These are phyloP conservation scores for Drosophila asahinai DNA, from an alignment of 1,140 invertebrate genomes.

Conservation along the genomic window DNA sequence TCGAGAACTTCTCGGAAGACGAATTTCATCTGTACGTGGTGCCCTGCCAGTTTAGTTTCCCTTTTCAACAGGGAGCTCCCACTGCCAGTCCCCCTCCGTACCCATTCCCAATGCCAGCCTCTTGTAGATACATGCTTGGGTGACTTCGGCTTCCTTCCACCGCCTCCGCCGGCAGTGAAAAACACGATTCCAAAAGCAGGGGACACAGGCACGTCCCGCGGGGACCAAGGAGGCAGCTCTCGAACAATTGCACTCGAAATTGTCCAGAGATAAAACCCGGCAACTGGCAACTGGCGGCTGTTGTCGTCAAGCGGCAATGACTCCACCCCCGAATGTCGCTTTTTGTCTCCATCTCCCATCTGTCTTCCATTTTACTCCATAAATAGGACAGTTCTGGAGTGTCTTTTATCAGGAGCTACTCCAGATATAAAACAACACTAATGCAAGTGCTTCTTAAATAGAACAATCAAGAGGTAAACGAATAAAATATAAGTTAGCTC, in stretches of 20 bases:
- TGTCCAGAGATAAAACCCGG: conserved; percentile 32
- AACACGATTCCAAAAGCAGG: conserved; percentile 56
- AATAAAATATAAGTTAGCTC: background rate
- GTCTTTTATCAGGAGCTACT: conserved; percentile 4
- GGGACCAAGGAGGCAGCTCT: conserved; percentile 34
- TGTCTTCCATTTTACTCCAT: conserved; percentile 22
- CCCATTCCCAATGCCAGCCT: conserved; percentile 16
- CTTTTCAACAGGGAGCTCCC: conserved; percentile 10
- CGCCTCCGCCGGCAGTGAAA: conserved; percentile 15
- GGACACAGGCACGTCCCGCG: conserved; percentile 60
- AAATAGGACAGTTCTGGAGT: conserved; percentile 15
- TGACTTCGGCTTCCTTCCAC: conserved; percentile 68
- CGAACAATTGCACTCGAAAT: conserved; percentile 65
- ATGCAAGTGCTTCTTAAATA: background rate
- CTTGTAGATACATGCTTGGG: conserved; percentile 60
- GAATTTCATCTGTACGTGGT: conserved; percentile 57
- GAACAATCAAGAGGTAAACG: background rate
- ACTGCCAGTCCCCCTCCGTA: conserved; percentile 10
- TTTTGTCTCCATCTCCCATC: conserved; percentile 17
- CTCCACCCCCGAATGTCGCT: conserved; percentile 15
- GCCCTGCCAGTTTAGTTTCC: conserved; percentile 43
- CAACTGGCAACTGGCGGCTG: too few species aligned
- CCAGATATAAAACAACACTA: background rate
- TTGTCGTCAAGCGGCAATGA: background rate
- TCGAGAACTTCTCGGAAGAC: conserved; percentile 65